A percentile compares a stretch with the other conserved stretches of the same genome.
Conservation (phyloP, 2,888 invertebrate species). For the Lochmaea capreae region DNA sequence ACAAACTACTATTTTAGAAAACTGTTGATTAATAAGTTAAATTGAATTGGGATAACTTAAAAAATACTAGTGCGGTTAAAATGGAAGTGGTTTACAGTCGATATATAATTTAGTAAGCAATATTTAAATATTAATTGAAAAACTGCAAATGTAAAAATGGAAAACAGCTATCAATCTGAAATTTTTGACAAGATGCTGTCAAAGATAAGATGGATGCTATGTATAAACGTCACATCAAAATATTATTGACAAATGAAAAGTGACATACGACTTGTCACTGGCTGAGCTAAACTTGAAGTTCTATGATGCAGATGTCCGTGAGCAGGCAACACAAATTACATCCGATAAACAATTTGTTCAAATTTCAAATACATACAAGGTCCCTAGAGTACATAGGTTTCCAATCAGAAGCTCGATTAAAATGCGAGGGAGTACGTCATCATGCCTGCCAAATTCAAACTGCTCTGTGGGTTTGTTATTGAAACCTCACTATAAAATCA, state of each 20-base stretch:
- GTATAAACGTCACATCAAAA: not conserved
- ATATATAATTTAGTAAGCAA: not conserved
- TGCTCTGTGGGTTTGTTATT: too few species aligned
- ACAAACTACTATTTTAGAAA: not conserved
- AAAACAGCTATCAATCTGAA: not conserved
- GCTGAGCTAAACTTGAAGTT: not conserved
- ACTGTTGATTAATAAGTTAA: not conserved
- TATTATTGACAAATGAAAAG: not conserved
- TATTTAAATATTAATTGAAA: slow-evolving; percentile 1
- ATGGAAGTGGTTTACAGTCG: not conserved
- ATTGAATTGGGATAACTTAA: not conserved
- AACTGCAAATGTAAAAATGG: not conserved
- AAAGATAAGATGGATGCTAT: too few species aligned
- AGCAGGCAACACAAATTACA: too few species aligned
- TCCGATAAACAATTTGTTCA: too few species aligned
- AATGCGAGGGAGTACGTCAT: too few species aligned
- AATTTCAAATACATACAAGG: too few species aligned
- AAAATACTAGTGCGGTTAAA: not conserved
- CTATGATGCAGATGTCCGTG: too few species aligned
- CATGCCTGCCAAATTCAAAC: too few species aligned
- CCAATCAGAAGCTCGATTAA: too few species aligned
- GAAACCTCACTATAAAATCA: too few species aligned
- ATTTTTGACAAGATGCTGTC: slow-evolving; percentile 12
- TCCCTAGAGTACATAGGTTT: too few species aligned
- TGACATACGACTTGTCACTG: not conserved